Evolutionary conservation across 2,113 vertebrate species (phyloP), one percentile per base, ranked within the genome.

Genomic region (Gobius niger): DNA sequence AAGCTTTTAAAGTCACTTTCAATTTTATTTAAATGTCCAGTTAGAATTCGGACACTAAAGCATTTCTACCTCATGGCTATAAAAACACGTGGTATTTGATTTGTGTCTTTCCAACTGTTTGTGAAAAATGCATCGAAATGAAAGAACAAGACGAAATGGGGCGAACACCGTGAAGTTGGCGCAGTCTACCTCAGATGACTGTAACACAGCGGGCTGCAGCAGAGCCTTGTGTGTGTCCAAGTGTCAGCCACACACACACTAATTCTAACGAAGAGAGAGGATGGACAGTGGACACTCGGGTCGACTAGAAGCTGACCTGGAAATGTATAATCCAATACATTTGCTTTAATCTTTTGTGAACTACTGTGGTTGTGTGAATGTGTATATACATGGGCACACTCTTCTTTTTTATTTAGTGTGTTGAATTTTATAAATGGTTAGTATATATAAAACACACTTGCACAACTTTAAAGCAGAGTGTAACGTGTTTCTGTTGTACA

Each of bases 11-110:
- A 76, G 1, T 56, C n/a, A 62, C 40, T 18, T 77, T 56, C 14
- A 62, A 19, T 18, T 77, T 76, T 80, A 62, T 75, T 82, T 80
- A 57, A 72, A 72, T 19, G 40, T 67, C 42, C 60, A 63, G 54
- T 40, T 19, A 65, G 42, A 65, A 44, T 19, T 70, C 64, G 72
- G 42, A 59, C 92, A 91, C 95, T 94, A 93, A 94, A 94, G 95
- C 94, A 95, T 96, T 95, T 97, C 95, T 98, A 98, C 96, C 96
- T 98, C 95, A 96, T 96, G 94, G 93, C 94, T 96, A 94, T 94
- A 95, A 95, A 95, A 93, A 95, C 93, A 93, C 95, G 92, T 95
- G 94, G 94, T 96, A 94, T 96, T 96, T 95, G 94, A 94, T 95
- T 95, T 93, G 91, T 90, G 91, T 83, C 61, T 94, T 95, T 94